Percentiles rank a stretch among this genome's conserved stretches.
phyloP scores from a whole-genome alignment of 1,140 invertebrate species.

The Drosophila rufa region DNA sequence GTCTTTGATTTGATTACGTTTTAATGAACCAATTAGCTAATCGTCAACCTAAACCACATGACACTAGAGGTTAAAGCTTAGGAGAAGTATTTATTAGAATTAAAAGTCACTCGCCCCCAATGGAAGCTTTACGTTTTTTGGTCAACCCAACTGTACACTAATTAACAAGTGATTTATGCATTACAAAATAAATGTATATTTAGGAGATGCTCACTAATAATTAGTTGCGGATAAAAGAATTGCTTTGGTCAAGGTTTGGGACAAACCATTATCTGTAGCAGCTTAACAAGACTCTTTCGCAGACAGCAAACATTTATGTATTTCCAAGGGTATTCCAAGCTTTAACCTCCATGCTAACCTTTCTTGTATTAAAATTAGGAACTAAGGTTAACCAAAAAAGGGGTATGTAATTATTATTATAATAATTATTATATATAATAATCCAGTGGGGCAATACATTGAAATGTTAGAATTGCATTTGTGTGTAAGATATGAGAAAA shows the following conservation, averaged over 20 bases:
- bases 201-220: no score
- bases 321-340: conserved; percentile 1
- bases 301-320: neutral
- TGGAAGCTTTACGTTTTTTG: neutral
- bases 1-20: neutral
- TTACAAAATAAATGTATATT: neutral
- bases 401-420: neutral
- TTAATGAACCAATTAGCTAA: conserved; percentile 9
- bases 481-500: no score
- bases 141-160: neutral
- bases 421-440: no score
- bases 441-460: no score
- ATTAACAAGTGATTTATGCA: neutral
- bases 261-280: neutral
- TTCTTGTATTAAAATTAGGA: neutral
- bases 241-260: neutral
- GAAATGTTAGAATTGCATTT: no score
- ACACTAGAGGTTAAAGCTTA: no score
- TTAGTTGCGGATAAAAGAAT: neutral
- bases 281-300: neutral
- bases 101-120: neutral
- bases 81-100: neutral
- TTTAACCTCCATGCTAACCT: neutral
- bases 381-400: neutral
- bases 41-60: neutral